Evolutionary conservation across 2,888 invertebrate species (phyloP), one percentile per base, ranked within the genome.

Genomic region (Dromius quadrimaculatus): DNA sequence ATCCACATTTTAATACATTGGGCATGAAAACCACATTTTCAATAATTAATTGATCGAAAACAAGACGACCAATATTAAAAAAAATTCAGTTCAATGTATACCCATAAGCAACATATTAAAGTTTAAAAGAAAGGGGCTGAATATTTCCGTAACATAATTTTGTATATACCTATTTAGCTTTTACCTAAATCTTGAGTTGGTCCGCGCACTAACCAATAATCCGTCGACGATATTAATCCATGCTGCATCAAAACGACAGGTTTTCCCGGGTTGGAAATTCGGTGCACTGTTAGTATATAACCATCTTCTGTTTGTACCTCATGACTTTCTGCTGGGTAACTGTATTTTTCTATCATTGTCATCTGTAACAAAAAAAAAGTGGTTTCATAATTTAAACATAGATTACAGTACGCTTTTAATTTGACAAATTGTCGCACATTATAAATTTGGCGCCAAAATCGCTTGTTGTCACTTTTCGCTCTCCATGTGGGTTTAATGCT

Each of bases 141-240:
- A n/a, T n/a, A n/a, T n/a, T n/a, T n/a, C n/a, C n/a, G n/a, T n/a
- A n/a, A n/a, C n/a, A n/a, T n/a, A n/a, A n/a, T n/a, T n/a, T n/a
- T n/a, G n/a, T n/a, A n/a, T 36, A 13, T 11, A 36, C 34, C n/a
- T 36, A 2, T 36, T 2, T 36, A 32, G 8, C n/a, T 9, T 78
- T 76, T 77, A 84, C 85, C 85, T 47, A 87, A 78, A 73, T 85
- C 85, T 73, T 84, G 80, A 63, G 84, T 81, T 0, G 83, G 84
- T 15, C 84, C 83, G 74, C 86, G 84, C 41, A 86, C 81, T 4
- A 88, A 79, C 85, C 86, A 89, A 70, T 84, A 82, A 15, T 85
- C 83, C 0, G 87, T 84, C 4, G 85, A 83, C 2, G 83, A 83
- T 15, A 87, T 76, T 1, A 89, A 78, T 0, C 89, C 89, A 75